Evolutionary conservation across 2,888 invertebrate species (phyloP), one percentile per base, ranked within the genome.

Genomic region (Maniola hyperantus): DNA sequence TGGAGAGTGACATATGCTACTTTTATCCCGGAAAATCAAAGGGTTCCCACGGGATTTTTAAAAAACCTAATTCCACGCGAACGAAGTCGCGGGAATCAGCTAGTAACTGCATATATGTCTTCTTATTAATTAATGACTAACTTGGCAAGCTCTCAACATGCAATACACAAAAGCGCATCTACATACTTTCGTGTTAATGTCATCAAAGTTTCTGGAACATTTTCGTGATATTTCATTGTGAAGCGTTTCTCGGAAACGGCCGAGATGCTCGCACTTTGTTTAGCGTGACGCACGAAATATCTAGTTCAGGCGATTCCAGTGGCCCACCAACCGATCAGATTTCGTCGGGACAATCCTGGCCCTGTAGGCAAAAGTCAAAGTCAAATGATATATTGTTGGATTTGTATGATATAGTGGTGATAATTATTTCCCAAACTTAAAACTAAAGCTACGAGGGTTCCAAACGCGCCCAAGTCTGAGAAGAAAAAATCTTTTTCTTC

Each of bases 211-310:
- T 58, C 33, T 58, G 59, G 65, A 65, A 65, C 44, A 39, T 44
- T 59, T 65, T 59, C 42, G 51, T 33, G 39, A 59, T 59, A 58
- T 58, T 64, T 64, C 65, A 65, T 26, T 42, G 54, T 54, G 46
- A 65, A 59, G 53, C 33, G 50, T 48, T 55, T 60, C 65, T 59
- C 20, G 34, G 60, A 60, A 65, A 13, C 44, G 8, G 26, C 34
- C 1, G 48, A 48, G 46, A 60, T 60, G 36, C 18, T 61, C 34
- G 26, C 44, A 44, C 59, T 64, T 50, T 58, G 58, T 64, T 64
- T 64, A 13, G 18, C 44, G 59, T 65, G 65, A 65, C 65, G 65
- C 60, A 46, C 54, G 60, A 42, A 54, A 44, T 53, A 62, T 65
- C 65, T 65, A 65, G 65, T 65, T 46, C 60, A 60, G 65, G n/a